A percentile compares a stretch with the other conserved stretches of the same genome.
These are phyloP conservation scores for Drosophila lacteicornis DNA, from an alignment of 1,140 invertebrate species.

Conservation along the genomic window DNA sequence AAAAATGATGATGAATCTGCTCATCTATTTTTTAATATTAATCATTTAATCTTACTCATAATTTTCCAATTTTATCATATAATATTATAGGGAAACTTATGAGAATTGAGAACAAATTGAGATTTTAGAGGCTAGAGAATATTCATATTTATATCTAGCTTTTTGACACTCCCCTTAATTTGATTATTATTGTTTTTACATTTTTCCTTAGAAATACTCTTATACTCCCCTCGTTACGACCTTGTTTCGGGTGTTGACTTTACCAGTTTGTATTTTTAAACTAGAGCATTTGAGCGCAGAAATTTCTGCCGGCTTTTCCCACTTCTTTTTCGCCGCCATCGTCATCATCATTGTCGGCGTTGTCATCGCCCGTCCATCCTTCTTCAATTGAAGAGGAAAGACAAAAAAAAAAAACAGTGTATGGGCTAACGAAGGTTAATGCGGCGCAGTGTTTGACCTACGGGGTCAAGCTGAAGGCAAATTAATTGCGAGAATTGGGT, in stretches of 20 bases:
- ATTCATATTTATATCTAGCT: background rate
- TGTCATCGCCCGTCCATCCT: conserved; percentile 16
- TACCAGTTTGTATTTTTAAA: conserved; percentile 45
- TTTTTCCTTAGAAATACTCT: background rate
- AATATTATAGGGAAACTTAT: too few relatives aligned
- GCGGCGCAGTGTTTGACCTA: conserved; percentile 77
- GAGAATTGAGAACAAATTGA: background rate
- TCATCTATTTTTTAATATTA: too few relatives aligned
- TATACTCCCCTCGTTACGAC: background rate
- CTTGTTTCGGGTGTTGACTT: conserved; percentile 36
- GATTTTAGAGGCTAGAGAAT: background rate
- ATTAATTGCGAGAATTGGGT: conserved; percentile 76
- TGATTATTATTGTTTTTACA: background rate
- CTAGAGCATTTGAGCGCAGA: conserved; percentile 40
- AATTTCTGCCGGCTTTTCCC: conserved; percentile 20
- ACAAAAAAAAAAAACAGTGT: conserved; percentile 10
- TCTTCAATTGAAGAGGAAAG: conserved; percentile 50
- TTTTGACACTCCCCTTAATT: background rate
- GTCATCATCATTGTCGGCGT: background rate
- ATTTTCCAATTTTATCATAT: too few relatives aligned
- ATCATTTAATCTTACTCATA: too few relatives aligned
- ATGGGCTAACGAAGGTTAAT: conserved; percentile 83
- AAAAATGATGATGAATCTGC: too few relatives aligned
- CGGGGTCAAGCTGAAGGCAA: conserved; percentile 75
- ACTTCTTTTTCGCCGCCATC: conserved; percentile 6